These are phyloP conservation scores for Timema podura DNA, from an alignment of 2,888 invertebrate species.

Conservation along the genomic window DNA sequence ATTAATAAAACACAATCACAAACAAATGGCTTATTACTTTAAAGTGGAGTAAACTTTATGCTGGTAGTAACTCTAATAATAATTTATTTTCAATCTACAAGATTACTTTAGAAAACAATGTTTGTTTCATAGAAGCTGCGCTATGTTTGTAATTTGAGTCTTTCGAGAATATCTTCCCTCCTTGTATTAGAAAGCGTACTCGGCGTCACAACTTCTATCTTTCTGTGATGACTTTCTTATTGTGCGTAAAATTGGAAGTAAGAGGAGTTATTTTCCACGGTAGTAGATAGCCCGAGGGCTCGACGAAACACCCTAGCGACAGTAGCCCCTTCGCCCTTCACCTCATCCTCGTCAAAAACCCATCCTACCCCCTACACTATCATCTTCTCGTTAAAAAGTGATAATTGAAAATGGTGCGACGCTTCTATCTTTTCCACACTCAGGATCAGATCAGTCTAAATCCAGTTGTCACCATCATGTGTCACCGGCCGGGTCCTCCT, in stretches of 20 bases:
- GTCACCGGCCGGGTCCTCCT: too few relatives aligned
- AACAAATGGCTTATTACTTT: too few relatives aligned
- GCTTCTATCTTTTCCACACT: not conserved
- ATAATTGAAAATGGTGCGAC: conserved; percentile 25
- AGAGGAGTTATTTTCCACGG: conserved; percentile 11
- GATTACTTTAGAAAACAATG: too few relatives aligned
- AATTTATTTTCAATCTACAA: too few relatives aligned
- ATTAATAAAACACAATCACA: too few relatives aligned
- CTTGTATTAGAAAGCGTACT: not conserved
- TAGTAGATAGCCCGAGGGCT: not conserved
- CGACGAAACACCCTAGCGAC: not conserved
- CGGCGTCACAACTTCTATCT: too few relatives aligned
- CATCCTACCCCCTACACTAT: conserved; percentile 12
- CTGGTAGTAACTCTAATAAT: too few relatives aligned
- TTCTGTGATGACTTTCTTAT: not conserved
- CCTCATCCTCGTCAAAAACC: not conserved
- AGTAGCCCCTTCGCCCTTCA: conserved; percentile 8
- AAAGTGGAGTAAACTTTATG: too few relatives aligned
- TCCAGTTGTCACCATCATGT: too few relatives aligned
- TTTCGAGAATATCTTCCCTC: too few relatives aligned
- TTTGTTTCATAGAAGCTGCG: not conserved
- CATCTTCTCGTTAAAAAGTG: conserved; percentile 28
- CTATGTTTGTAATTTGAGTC: not conserved
- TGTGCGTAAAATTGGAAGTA: conserved; percentile 11
- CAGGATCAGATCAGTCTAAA: too few relatives aligned